Conservation (phyloP, 2,797 vertebrate species). For the Rhincodon typus region DNA sequence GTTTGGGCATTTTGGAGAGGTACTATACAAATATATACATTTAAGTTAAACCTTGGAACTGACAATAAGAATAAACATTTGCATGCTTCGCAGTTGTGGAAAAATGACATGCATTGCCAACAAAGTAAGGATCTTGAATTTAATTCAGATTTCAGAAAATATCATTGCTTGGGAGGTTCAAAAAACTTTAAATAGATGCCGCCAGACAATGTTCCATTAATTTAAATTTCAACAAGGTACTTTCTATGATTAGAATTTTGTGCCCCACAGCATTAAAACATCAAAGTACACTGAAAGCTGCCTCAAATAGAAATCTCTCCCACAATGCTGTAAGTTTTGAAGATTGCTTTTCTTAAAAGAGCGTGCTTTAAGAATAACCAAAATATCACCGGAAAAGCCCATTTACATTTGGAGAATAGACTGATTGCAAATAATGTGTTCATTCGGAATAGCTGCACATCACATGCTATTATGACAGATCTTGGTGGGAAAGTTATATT, state of each 20-base stretch:
- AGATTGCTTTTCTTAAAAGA: background rate
- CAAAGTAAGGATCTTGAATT: background rate
- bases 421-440: background rate
- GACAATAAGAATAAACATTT: background rate
- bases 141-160: background rate
- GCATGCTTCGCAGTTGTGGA: background rate
- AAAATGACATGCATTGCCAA: background rate
- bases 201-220: background rate
- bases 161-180: background rate
- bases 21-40: background rate
- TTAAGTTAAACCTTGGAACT: background rate
- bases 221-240: slow-evolving; percentile 13
- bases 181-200: background rate
- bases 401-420: background rate
- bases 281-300: background rate
- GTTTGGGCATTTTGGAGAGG: background rate
- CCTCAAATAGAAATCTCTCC: background rate
- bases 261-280: background rate
- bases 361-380: background rate
- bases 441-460: background rate
- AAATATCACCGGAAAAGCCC: background rate
- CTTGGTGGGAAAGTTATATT: background rate
- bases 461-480: background rate
- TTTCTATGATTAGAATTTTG: background rate
- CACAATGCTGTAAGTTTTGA: background rate